Evolutionary conservation across 2,888 invertebrate genomes (phyloP), one percentile per base, ranked within the genome.

Genomic region (Stratiomys singularior): DNA sequence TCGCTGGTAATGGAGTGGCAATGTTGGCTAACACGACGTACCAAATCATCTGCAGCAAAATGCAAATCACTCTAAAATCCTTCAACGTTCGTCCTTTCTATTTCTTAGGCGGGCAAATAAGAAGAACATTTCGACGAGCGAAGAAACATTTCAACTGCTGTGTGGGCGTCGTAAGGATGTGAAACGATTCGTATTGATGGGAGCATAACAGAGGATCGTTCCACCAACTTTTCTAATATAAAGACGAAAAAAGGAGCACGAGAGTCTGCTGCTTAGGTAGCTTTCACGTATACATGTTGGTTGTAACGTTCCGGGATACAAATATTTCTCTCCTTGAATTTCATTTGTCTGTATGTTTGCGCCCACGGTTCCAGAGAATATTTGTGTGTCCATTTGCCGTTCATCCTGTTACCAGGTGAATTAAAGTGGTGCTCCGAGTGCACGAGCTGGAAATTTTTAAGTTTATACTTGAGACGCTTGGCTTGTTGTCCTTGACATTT

Each of bases 21-120:
- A 37, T 37, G 37, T 37, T 37, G 9, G 37, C 37, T 37, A 37
- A 52, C 52, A 18, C 52, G 15, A 52, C 15, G 52, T 52, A 52
- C 52, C 52, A 52, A 52, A 52, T 52, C 52, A 52, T 52, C 18
- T 52, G 52, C 52, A 52, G 15, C 52, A 52, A 52, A 52, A 52
- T 52, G 52, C 52, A 52, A 52, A n/a, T 52, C 52, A 52, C 18
- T 52, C 52, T 13, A 4, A 52, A 52, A 52, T 18, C 52, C 18
- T 52, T 52, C 52, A 52, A 9, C 52, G 52, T 52, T 52, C 18
- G 52, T 18, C 18, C 52, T 52, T 52, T 52, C 52, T 18, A 52
- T 13, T 9, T 52, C 52, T 13, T 13, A 9, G 37, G 37, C 18
- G 52, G 52, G 15, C 4, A 13, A 52, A 52, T 52, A 9, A 4